phyloP scores from a whole-genome alignment of 2,888 invertebrate species.

The Nymphalis polychloros region DNA sequence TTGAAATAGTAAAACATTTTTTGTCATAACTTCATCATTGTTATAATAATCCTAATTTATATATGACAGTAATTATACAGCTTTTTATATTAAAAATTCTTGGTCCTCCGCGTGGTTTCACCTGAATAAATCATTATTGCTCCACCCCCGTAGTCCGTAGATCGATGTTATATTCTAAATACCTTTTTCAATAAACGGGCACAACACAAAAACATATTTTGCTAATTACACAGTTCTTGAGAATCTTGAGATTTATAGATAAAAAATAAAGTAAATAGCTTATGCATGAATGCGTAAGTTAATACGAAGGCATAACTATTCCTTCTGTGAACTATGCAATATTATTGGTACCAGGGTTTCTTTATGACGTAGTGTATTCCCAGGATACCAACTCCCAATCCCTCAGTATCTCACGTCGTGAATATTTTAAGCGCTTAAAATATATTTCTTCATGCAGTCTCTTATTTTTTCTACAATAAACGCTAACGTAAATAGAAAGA shows the following conservation, averaged over 20 bases:
- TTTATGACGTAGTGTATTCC: neutral
- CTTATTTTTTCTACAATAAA: too few relatives aligned
- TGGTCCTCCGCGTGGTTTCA: neutral
- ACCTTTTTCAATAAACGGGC: too few relatives aligned
- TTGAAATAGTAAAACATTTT: conserved; percentile 26
- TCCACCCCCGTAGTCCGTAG: too few relatives aligned
- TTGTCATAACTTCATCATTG: neutral
- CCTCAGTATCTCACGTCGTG: neutral
- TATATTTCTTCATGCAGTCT: neutral
- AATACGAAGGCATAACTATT: neutral
- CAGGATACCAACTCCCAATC: neutral
- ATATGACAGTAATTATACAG: neutral
- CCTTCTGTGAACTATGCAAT: neutral
- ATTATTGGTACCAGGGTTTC: neutral
- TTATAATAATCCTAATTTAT: neutral
- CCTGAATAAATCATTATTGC: too few relatives aligned
- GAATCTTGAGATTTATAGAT: too few relatives aligned
- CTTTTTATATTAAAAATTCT: too few relatives aligned
- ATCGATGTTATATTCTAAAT: too few relatives aligned
- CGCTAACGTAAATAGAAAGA: too few relatives aligned
- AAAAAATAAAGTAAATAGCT: too few relatives aligned
- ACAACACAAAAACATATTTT: neutral
- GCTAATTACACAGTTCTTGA: too few relatives aligned
- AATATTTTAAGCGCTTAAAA: too few relatives aligned
- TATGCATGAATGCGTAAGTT: neutral